Evolutionary conservation across 1,140 invertebrate genomes (phyloP), one percentile per base, ranked within the genome.

Genomic region (Chrysomallon squamiferum): DNA sequence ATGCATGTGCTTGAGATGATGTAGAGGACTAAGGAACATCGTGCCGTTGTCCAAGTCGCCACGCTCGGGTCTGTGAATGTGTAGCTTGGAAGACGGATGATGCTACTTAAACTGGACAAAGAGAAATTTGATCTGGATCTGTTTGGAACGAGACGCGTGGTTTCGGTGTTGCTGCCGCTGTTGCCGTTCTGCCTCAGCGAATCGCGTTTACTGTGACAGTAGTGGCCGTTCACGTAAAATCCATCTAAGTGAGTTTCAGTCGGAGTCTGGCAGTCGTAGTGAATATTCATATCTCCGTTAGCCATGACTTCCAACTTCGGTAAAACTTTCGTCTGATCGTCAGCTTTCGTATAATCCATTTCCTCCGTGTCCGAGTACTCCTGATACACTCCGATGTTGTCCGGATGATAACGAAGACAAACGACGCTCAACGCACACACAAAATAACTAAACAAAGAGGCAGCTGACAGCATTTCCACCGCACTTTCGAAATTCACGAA

Each of bases 381-480:
- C 11, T 73, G 67, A 38, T 74, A 68, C 33, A 84, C 61, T 15
- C 76, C 76, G 30, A 79, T 43, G 49, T 71, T 59, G 15, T 63
- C 64, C 20, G 76, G 49, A 29, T 79, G 74, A 47, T 80, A 77
- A 1, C 74, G 70, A 45, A 97, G 87, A 71, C 96, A 89, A 18
- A 96, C 88, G 3, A 96, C 92, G 65, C 92, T 93, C 9, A 93
- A 91, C 64, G 93, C 93, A 3, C 95, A 93, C 43, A 95, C 92
- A 7, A 93, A 93, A 77, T 95, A 96, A 0, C 94, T 93, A 63
- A 95, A 80, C 18, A 96, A 87, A 0, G 94, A 95, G 0, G 94
- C 93, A 71, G 95, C 95, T 0, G 93, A 94, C 91, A 95, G 93
- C 76, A 95, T 94, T 76, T 96, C 93, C 9, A 96, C 64, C 32